phyloP scores from a whole-genome alignment of 1,140 invertebrate species.

The Drosophila pachea region DNA sequence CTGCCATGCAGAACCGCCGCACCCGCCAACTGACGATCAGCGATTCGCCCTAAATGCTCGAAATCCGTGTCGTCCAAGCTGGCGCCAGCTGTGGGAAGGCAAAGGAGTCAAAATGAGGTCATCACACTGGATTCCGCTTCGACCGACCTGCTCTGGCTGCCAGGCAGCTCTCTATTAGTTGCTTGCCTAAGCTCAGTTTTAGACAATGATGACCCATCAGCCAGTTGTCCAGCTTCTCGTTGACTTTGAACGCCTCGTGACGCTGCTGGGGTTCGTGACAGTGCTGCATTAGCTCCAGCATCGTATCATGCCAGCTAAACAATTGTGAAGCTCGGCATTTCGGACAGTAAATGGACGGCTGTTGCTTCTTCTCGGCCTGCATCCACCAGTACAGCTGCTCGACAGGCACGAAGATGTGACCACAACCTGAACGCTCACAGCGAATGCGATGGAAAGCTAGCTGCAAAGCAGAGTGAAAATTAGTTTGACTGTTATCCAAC shows the following conservation, averaged over 20 bases:
- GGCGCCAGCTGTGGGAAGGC: conserved; percentile 29
- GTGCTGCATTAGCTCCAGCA: conserved; percentile 27
- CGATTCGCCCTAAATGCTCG: conserved; percentile 35
- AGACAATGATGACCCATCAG: conserved; percentile 49
- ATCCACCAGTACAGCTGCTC: conserved; percentile 55
- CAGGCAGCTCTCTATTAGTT: conserved; percentile 45
- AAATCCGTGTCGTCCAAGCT: conserved; percentile 34
- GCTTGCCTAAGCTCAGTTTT: conserved; percentile 38
- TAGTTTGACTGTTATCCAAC: not conserved
- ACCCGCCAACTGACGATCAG: conserved; percentile 33
- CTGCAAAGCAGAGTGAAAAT: not conserved
- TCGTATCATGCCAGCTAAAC: conserved; percentile 41
- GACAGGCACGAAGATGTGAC: conserved; percentile 34
- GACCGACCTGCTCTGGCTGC: conserved; percentile 36
- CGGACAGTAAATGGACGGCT: conserved; percentile 34
- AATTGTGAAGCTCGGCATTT: conserved; percentile 38
- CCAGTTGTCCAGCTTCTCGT: conserved; percentile 32
- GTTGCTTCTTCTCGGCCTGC: not conserved
- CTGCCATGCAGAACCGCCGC: conserved; percentile 32
- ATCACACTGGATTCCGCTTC: not conserved
- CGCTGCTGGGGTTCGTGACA: conserved; percentile 12
- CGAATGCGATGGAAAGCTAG: conserved; percentile 58
- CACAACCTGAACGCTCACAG: conserved; percentile 49
- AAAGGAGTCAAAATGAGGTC: not conserved
- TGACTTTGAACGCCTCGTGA: conserved; percentile 31